Percentiles rank a stretch among this genome's conserved stretches.
Evolutionary conservation across 2,113 vertebrate species (phyloP).

Genomic region (Sebastes schlegelii): DNA sequence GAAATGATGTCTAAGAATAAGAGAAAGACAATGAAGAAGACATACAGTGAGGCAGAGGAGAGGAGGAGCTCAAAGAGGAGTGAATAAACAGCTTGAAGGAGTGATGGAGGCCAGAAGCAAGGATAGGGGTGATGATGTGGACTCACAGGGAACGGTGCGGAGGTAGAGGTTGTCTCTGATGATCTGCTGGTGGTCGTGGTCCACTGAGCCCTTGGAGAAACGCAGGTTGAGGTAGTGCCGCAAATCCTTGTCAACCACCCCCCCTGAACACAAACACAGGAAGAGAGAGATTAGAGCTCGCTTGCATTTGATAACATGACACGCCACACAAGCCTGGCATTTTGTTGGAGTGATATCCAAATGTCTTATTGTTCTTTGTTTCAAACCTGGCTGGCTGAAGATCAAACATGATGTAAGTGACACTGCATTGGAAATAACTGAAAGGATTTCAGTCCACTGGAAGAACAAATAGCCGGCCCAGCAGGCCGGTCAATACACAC

Average conservation of each 20-base stretch:
- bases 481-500: not conserved
- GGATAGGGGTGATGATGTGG: not conserved
- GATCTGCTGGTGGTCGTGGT: conserved; percentile 99
- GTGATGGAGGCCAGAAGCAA: conserved; percentile 16
- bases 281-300: conserved; percentile 24
- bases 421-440: not conserved
- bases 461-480: conserved; percentile 4
- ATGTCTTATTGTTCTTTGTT: not conserved
- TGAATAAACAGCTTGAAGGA: conserved; percentile 4
- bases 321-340: not conserved
- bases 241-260: conserved; percentile 98
- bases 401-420: not conserved
- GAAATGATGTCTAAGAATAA: conserved; percentile 25
- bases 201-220: conserved; percentile 98
- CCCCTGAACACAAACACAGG: conserved; percentile 84
- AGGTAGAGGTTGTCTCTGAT: conserved; percentile 99
- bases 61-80: conserved; percentile 31
- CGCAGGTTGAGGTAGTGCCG: conserved; percentile 99
- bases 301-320: not conserved
- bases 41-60: conserved; percentile 6
- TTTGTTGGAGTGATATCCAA: not conserved
- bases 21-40: conserved; percentile 31
- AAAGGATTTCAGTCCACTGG: not conserved
- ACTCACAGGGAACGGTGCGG: conserved; percentile 99
- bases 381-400: not conserved